These are phyloP conservation scores for Drosophila rhopaloa DNA, from an alignment of 1,140 invertebrate genomes.

Conservation along the genomic window DNA sequence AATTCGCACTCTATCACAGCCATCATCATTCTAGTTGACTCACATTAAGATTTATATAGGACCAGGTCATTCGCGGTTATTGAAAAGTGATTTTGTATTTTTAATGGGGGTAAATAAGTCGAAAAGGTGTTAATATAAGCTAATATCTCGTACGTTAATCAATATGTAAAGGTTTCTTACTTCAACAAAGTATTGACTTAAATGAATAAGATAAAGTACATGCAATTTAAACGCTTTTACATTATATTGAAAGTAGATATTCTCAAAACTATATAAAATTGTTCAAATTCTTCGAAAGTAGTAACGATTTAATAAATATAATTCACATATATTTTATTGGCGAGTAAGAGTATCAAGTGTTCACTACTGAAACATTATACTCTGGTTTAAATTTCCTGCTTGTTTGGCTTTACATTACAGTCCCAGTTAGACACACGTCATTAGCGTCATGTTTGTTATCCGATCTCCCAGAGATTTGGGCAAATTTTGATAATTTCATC, in stretches of 20 bases:
- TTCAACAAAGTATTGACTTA: too few species aligned
- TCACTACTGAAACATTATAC: not conserved
- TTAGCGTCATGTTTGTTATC: slow-evolving; percentile 76
- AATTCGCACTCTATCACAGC: slow-evolving; percentile 34
- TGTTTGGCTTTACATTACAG: slow-evolving; percentile 38
- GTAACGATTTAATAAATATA: too few species aligned
- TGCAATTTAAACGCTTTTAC: too few species aligned
- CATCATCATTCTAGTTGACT: slow-evolving; percentile 45
- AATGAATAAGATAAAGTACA: too few species aligned
- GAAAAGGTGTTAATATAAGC: not conserved
- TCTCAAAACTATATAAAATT: too few species aligned
- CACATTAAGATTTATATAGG: slow-evolving; percentile 13
- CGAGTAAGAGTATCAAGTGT: slow-evolving; percentile 6
- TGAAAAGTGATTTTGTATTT: not conserved
- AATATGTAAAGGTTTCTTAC: too few species aligned
- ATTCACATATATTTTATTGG: too few species aligned
- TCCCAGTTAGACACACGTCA: slow-evolving; percentile 55
- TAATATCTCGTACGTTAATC: too few species aligned
- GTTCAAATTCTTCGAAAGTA: too few species aligned
- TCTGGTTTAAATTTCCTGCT: slow-evolving; percentile 8
- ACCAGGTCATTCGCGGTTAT: slow-evolving; percentile 1
- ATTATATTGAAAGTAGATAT: too few species aligned
- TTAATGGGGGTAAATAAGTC: not conserved
- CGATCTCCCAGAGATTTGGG: slow-evolving; percentile 65
- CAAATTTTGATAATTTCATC: slow-evolving; percentile 64